Evolutionary conservation across 2,888 invertebrate species (phyloP), one percentile per base, ranked within the genome.

Genomic region (Pterostichus madidus): DNA sequence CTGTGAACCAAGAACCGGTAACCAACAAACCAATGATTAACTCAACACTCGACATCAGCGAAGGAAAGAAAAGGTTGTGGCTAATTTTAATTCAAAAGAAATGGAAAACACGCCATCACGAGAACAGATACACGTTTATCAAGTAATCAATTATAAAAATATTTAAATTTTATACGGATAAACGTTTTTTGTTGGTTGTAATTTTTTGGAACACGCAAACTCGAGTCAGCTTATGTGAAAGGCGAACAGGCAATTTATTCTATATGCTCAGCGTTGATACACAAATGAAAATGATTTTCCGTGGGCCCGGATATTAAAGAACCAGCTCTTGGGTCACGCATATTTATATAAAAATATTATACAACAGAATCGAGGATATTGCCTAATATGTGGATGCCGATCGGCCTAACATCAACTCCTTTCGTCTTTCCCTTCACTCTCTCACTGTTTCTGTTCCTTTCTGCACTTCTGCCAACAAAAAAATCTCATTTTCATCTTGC

Each of bases 211-310:
- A 53, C 80, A 80, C 80, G 80, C 80, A 35, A 68, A 56, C 53
- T 49, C 11, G 46, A 56, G n/a, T 53, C 35, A 80, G 35, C 49
- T 61, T 78, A 61, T 59, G 31, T 53, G 52, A 79, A 79, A 68
- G 77, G 68, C 64, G 52, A 79, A 68, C 52, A 79, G 68, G 79
- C 68, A 64, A 79, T 79, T 79, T 79, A 79, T 79, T 79, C 79
- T 68, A 49, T 64, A 79, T 71, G 71, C 53, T 68, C 46, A 53
- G 49, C 68, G 49, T 49, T 80, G 80, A 80, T 80, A 79, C 52
- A 68, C 71, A 80, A 80, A 80, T 80, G 80, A 80, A 80, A 80
- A 80, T 80, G 46, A 80, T 80, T 79, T 80, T 80, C 80, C 71
- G 53, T 80, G 53, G 79, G 79, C 32, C 80, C 68, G 80, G 80